Percentiles rank a stretch among this genome's conserved stretches.
Evolutionary conservation across 2,888 invertebrate species (phyloP).

Genomic region (Xanthia icteritia): DNA sequence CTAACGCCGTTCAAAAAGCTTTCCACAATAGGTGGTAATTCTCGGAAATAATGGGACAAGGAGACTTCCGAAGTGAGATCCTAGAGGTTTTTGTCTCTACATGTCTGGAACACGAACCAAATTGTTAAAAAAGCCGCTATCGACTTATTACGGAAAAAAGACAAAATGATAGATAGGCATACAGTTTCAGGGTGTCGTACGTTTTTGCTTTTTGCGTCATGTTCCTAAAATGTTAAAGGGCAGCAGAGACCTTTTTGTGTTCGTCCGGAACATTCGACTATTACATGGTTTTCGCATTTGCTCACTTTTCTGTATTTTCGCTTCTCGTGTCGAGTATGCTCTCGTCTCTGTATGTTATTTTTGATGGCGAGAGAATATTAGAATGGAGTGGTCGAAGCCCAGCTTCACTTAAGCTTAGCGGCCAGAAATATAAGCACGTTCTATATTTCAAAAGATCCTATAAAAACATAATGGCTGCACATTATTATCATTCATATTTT

Average conservation of each 20-base stretch:
- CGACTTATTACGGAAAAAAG: neutral
- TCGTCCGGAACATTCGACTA: constrained; percentile 33
- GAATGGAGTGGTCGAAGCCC: constrained; percentile 12
- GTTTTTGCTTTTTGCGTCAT: constrained; percentile 40
- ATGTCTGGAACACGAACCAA: constrained; percentile 3
- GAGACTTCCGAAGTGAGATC: neutral
- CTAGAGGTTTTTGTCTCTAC: neutral
- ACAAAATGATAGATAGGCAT: constrained; percentile 18
- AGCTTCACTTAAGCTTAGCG: constrained; percentile 43
- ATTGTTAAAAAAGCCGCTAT: neutral
- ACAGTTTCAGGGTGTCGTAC: neutral
- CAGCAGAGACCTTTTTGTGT: constrained; percentile 47
- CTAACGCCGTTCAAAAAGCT: neutral
- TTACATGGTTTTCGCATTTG: constrained; percentile 61
- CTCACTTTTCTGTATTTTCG: constrained; percentile 43
- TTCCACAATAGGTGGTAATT: neutral
- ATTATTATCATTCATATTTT: constrained; percentile 59
- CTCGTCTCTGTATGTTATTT: constrained; percentile 25
- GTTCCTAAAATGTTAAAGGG: constrained; percentile 38
- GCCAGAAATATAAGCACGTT: constrained; percentile 35
- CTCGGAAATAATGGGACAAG: neutral
- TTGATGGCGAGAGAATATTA: constrained; percentile 22
- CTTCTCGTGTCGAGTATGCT: constrained; percentile 15
- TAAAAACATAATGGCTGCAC: constrained; percentile 19
- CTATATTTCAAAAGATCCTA: constrained; percentile 25